Conservation (phyloP, 2,113 vertebrate species). For the Zosterops japonicus region DNA sequence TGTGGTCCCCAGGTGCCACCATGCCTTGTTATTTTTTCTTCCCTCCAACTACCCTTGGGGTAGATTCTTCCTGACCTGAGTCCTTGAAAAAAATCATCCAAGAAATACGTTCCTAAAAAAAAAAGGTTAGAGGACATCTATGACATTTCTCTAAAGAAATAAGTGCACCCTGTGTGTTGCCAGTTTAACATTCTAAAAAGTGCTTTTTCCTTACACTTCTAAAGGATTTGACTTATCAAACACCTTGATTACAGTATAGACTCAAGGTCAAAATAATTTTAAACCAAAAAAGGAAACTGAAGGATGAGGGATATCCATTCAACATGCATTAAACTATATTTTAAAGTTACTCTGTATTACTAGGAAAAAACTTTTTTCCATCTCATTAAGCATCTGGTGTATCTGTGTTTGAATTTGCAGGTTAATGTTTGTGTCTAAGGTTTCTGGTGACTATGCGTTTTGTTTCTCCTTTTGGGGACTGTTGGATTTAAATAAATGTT, state of each 20-base stretch:
- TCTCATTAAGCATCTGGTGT: background rate
- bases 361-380: background rate
- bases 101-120: conserved; percentile 61
- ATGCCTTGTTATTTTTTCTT: conserved; percentile 89
- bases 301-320: background rate
- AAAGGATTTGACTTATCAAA: conserved; percentile 58
- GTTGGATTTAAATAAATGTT: background rate
- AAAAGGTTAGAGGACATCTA: conserved; percentile 74
- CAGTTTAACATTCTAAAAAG: conserved; percentile 39
- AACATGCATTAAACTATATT: background rate
- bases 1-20: conserved; percentile 82
- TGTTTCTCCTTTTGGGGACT: background rate
- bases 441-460: background rate
- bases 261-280: conserved; percentile 30
- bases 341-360: background rate
- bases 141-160: conserved; percentile 80
- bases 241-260: conserved; percentile 13
- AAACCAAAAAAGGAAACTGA: background rate
- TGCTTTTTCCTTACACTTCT: conserved; percentile 44
- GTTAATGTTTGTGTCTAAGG: background rate
- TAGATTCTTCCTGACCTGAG: conserved; percentile 88
- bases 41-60: conserved; percentile 87
- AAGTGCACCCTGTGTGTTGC: conserved; percentile 62
- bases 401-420: background rate
- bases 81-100: conserved; percentile 76